Conservation (phyloP, 2,888 invertebrate species). For the Portevinia maculata region DNA sequence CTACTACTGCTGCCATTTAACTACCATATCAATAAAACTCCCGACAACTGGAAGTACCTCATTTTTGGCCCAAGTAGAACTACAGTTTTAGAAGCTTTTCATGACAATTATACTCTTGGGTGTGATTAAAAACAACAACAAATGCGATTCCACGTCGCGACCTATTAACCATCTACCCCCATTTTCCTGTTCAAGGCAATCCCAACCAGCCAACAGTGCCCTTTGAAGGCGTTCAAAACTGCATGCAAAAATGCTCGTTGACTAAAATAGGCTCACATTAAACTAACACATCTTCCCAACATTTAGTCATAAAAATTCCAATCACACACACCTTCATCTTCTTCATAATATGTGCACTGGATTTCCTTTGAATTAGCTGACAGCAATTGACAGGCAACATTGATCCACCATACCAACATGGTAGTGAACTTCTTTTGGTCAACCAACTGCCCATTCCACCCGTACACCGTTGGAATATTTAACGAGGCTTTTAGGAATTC, state of each 20-base stretch:
- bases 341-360: slow-evolving; percentile 28
- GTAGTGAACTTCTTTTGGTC: slow-evolving; percentile 68
- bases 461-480: slow-evolving; percentile 47
- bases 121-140: background rate
- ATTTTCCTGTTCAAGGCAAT: background rate
- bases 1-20: too few species aligned
- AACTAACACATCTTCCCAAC: background rate
- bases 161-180: slow-evolving; percentile 32
- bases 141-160: slow-evolving; percentile 13
- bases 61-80: too few species aligned
- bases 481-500: slow-evolving; percentile 59
- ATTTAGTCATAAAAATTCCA: slow-evolving; percentile 30
- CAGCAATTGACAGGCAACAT: slow-evolving; percentile 46
- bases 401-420: slow-evolving; percentile 53
- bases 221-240: slow-evolving; percentile 22
- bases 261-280: slow-evolving; percentile 3
- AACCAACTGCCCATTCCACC: slow-evolving; percentile 43
- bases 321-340: background rate
- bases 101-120: too few species aligned
- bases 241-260: slow-evolving; percentile 21
- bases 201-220: background rate
- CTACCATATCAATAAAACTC: too few species aligned
- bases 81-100: too few species aligned
- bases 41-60: too few species aligned
- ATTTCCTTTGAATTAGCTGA: slow-evolving; percentile 52